Evolutionary conservation across 2,888 invertebrate species (phyloP).

Genomic region (Polyommatus icarus): DNA sequence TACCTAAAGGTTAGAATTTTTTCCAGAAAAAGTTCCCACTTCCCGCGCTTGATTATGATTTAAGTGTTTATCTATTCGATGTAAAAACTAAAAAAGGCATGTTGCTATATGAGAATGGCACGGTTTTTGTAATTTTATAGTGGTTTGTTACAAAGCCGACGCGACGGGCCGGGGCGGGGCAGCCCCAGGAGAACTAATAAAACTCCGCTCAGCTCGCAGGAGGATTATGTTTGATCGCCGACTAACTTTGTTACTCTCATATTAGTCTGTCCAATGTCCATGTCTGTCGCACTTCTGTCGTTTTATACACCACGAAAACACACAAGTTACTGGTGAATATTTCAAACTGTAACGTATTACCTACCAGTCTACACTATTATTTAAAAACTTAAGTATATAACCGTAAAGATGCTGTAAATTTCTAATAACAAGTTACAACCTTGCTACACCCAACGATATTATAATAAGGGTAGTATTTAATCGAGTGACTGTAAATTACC

Average conservation of each 20-base stretch:
- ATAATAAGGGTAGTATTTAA: too few species aligned
- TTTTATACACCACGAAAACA: background rate
- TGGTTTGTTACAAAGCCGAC: background rate
- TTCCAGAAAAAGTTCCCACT: too few species aligned
- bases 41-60: too few species aligned
- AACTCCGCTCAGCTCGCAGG: background rate
- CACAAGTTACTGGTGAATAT: background rate
- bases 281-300: background rate
- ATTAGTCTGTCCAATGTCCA: background rate
- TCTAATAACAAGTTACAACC: too few species aligned
- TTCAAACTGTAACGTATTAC: background rate
- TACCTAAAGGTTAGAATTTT: too few species aligned
- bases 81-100: background rate
- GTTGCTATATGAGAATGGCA: background rate
- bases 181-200: background rate
- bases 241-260: background rate
- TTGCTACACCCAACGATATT: too few species aligned
- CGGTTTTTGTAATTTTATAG: background rate
- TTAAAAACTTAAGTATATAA: too few species aligned
- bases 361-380: background rate
- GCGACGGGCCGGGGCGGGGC: background rate
- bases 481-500: too few species aligned
- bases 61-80: too few species aligned
- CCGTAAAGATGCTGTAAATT: too few species aligned
- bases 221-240: conserved; percentile 6